These are phyloP conservation scores for Belgica antarctica DNA, from an alignment of 2,888 invertebrate genomes.

Conservation along the genomic window DNA sequence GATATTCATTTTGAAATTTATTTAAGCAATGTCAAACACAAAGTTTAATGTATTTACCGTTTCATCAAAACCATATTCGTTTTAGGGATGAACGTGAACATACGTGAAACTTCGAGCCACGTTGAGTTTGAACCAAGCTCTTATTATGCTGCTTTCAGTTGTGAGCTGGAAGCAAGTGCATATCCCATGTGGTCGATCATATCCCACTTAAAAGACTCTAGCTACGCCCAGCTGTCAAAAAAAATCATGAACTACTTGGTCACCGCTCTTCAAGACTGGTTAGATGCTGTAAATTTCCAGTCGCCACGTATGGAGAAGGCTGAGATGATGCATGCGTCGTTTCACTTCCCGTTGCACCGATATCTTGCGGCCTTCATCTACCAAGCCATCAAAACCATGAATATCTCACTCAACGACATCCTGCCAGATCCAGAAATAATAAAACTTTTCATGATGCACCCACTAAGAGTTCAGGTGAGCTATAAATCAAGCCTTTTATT, in stretches of 20 bases:
- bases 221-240: conserved; percentile 70
- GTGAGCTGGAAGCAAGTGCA: conserved; percentile 94
- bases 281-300: conserved; percentile 76
- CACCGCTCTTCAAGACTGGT: conserved; percentile 80
- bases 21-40: too few species aligned
- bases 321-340: conserved; percentile 84
- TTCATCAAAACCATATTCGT: background rate
- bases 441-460: conserved; percentile 84
- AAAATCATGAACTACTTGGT: conserved; percentile 75
- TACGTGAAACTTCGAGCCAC: conserved; percentile 84
- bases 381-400: conserved; percentile 79
- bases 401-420: conserved; percentile 72
- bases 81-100: conserved; percentile 93
- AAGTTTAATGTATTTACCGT: background rate
- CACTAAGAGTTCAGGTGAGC: conserved; percentile 86
- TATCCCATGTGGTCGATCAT: conserved; percentile 98
- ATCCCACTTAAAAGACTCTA: conserved; percentile 75
- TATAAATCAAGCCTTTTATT: background rate
- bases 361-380: conserved; percentile 85
- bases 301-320: conserved; percentile 63
- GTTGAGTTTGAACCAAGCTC: conserved; percentile 96
- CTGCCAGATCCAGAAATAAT: conserved; percentile 77
- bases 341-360: conserved; percentile 95
- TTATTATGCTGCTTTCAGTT: conserved; percentile 96
- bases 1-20: too few species aligned